These are phyloP conservation scores for Koerneria pararmatus DNA, from an alignment of 2,888 invertebrate species.

Conservation along the genomic window DNA sequence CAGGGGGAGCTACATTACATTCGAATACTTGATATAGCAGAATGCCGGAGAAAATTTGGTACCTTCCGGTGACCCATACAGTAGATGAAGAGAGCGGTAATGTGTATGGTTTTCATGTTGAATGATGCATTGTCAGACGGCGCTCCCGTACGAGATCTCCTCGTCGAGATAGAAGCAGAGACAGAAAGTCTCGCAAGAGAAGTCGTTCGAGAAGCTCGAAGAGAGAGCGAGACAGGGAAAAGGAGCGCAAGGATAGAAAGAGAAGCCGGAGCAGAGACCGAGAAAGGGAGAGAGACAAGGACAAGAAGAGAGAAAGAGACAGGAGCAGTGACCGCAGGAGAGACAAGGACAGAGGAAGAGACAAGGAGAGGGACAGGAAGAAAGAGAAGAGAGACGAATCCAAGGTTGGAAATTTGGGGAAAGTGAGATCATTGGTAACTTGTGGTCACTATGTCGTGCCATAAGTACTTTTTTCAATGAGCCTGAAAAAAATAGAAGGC, in stretches of 20 bases:
- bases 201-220: conserved; percentile 20
- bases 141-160: background rate
- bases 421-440: background rate
- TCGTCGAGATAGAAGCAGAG: conserved; percentile 24
- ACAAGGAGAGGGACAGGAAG: conserved; percentile 26
- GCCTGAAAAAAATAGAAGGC: too few species aligned
- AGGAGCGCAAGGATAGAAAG: conserved; percentile 27
- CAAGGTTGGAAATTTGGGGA: background rate
- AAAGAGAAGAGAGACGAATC: conserved; percentile 17
- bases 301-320: conserved; percentile 14
- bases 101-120: too few species aligned
- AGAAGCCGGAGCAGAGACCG: conserved; percentile 23
- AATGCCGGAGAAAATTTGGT: too few species aligned
- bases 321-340: conserved; percentile 24
- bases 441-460: too few species aligned
- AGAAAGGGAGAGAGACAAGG: conserved; percentile 21
- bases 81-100: too few species aligned
- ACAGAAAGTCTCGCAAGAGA: conserved; percentile 23
- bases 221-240: conserved; percentile 24
- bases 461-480: too few species aligned
- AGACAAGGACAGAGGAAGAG: conserved; percentile 26
- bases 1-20: too few species aligned
- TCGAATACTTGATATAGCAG: too few species aligned
- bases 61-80: too few species aligned
- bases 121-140: background rate